Conservation (phyloP, 2,113 vertebrate species). For the Pyrgilauda ruficollis region DNA sequence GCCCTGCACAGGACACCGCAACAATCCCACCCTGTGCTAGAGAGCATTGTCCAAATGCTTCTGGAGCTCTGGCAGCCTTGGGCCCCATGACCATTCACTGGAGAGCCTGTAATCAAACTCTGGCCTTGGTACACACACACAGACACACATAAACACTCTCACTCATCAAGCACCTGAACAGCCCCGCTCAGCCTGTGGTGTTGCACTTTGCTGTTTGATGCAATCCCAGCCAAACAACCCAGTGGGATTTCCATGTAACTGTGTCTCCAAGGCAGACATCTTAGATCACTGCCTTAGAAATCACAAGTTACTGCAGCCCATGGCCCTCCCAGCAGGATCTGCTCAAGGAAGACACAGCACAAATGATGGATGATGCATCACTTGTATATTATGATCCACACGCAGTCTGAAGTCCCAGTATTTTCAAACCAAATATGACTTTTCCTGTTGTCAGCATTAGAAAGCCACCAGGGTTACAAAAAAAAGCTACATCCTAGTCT, state of each 20-base stretch:
- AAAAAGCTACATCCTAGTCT: background rate
- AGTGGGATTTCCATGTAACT: accelerated
- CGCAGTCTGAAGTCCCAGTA: background rate
- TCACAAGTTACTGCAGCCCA: accelerated
- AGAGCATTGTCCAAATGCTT: background rate
- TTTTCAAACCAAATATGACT: background rate
- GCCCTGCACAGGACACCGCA: background rate
- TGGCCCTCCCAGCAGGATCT: background rate
- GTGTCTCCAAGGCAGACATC: accelerated
- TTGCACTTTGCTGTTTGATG: background rate
- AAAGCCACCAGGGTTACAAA: background rate
- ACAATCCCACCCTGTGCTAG: background rate
- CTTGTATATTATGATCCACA: background rate
- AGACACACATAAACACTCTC: accelerated
- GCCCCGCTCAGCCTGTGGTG: background rate
- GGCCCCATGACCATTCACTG: too few relatives aligned
- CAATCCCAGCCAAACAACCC: background rate
- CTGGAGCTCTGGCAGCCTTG: background rate
- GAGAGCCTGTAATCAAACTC: background rate
- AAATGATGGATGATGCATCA: background rate
- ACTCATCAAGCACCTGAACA: background rate
- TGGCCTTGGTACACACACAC: background rate
- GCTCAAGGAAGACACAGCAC: background rate
- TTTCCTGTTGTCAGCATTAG: background rate
- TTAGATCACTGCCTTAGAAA: background rate